These are phyloP conservation scores for Hystrix brachyura DNA, from an alignment of 2,113 vertebrate species.

Conservation along the genomic window DNA sequence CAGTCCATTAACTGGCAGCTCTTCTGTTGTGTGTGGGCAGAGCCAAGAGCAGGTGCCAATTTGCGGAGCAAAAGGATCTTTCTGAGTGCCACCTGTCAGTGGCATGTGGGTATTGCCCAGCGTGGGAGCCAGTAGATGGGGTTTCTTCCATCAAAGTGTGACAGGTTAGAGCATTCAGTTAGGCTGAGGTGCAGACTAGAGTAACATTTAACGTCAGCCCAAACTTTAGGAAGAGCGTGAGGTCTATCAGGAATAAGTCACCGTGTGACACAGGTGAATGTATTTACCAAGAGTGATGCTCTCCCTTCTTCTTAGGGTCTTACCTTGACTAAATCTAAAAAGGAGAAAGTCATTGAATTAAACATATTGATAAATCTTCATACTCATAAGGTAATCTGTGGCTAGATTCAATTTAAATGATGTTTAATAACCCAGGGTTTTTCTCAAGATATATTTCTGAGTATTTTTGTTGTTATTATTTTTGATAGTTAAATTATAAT, in stretches of 20 bases:
- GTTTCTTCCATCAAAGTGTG: neutral
- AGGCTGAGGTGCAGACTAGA: neutral
- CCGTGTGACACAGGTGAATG: too few species aligned
- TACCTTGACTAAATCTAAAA: neutral
- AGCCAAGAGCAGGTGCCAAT: slow-evolving; percentile 70
- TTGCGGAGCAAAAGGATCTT: slow-evolving; percentile 11
- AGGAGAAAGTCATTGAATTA: neutral
- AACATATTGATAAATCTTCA: neutral
- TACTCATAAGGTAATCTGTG: neutral
- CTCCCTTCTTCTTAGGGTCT: neutral
- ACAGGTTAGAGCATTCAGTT: neutral
- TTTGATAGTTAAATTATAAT: neutral
- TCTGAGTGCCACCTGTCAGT: slow-evolving; percentile 77
- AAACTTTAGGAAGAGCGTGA: neutral
- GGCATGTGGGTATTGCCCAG: neutral
- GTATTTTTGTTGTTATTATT: neutral
- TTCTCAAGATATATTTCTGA: neutral
- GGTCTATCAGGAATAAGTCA: neutral
- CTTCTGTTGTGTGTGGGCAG: neutral
- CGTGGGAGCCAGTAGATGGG: neutral
- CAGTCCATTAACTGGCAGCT: slow-evolving; percentile 59
- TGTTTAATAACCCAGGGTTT: neutral
- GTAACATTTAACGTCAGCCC: neutral
- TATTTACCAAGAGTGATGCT: neutral
- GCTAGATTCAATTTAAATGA: neutral